phyloP scores from a whole-genome alignment of 2,888 invertebrate species.

The Cordylochernes scorpioides region DNA sequence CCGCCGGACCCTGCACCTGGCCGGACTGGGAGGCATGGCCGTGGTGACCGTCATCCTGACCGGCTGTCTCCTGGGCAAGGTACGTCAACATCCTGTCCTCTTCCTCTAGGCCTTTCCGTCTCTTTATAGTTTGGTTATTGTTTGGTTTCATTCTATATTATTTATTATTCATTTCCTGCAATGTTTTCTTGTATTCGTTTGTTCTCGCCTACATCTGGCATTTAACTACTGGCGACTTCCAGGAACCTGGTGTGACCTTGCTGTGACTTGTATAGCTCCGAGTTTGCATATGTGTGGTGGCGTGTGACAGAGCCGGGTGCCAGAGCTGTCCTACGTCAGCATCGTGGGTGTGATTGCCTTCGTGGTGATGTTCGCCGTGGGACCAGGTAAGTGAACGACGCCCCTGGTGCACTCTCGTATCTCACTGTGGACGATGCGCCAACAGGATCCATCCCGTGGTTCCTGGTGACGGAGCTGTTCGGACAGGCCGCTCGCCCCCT shows the following conservation, averaged over 20 bases:
- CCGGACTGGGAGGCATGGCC: conserved; percentile 53
- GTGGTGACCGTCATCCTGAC: conserved; percentile 39
- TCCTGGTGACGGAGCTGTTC: conserved; percentile 64
- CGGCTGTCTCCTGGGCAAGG: conserved; percentile 31
- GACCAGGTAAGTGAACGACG: conserved; percentile 29
- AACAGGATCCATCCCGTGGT: conserved; percentile 69
- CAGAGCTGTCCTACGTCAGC: conserved; percentile 41
- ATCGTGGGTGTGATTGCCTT: conserved; percentile 53
- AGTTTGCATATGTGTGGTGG: no score
- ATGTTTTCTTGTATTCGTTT: no score
- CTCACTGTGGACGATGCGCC: neutral
- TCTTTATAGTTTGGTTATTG: no score
- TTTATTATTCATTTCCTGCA: no score
- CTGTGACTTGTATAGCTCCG: no score
- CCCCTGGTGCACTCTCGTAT: neutral
- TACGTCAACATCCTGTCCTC: no score
- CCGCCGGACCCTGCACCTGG: conserved; percentile 46
- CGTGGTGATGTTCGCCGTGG: conserved; percentile 63
- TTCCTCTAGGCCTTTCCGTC: no score
- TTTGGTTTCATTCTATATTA: no score
- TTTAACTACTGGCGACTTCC: no score
- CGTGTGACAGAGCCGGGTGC: no score
- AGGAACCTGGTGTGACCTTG: no score
- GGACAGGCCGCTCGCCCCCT: conserved; percentile 53
- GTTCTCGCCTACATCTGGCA: no score